Evolutionary conservation across 1,140 invertebrate genomes (phyloP).

Genomic region (Octopus bimaculoides): DNA sequence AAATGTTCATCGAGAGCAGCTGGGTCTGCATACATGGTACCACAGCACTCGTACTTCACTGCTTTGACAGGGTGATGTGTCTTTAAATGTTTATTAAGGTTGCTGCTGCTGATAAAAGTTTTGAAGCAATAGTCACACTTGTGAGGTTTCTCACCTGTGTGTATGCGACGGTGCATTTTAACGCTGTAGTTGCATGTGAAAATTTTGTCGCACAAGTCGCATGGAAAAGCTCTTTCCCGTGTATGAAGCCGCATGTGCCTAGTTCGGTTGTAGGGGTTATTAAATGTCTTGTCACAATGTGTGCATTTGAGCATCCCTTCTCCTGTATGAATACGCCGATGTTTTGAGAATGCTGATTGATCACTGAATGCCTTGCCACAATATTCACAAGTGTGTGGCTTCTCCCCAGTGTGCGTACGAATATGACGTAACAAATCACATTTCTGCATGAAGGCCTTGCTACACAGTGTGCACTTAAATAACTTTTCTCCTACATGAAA

Average conservation of each 20-base stretch:
- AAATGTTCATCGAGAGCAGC: background rate
- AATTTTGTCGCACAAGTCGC: background rate
- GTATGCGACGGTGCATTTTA: background rate
- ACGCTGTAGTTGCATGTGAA: conserved; percentile 9
- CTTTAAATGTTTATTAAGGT: background rate
- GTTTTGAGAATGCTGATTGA: background rate
- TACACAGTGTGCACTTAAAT: conserved; percentile 60
- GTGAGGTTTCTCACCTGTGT: background rate
- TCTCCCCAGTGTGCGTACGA: background rate
- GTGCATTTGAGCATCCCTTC: conserved; percentile 1
- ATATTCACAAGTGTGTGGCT: background rate
- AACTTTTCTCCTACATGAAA: conserved; percentile 20
- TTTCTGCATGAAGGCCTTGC: background rate
- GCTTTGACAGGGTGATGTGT: conserved; percentile 2
- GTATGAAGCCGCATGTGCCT: background rate
- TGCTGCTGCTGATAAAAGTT: background rate
- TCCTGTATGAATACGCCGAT: background rate
- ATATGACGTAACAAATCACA: background rate
- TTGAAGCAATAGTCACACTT: conserved; percentile 4
- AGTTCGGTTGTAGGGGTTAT: background rate
- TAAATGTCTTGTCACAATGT: background rate
- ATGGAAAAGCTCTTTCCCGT: background rate
- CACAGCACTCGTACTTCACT: background rate
- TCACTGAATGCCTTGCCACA: conserved; percentile 12
- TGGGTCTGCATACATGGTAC: conserved; percentile 4